These are phyloP conservation scores for Sander lucioperca DNA, from an alignment of 2,113 vertebrate species.

Conservation along the genomic window DNA sequence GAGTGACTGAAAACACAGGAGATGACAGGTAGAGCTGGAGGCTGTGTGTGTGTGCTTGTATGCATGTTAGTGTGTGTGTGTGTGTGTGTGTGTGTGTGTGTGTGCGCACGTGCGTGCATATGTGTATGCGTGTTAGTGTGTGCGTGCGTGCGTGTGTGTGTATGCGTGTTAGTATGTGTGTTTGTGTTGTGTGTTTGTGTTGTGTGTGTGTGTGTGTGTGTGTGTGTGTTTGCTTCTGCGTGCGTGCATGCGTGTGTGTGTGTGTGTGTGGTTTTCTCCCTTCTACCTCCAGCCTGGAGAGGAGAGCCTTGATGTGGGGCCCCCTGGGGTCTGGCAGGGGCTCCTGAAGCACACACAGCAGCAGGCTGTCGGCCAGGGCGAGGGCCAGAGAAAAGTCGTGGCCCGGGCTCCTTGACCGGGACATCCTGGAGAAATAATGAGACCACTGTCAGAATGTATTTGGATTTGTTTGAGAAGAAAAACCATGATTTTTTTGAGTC, in stretches of 20 bases:
- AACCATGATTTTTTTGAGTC: not conserved
- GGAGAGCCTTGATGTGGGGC: constrained; percentile 67
- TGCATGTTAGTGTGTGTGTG: not conserved
- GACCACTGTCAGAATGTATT: not conserved
- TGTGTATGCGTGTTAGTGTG: not conserved
- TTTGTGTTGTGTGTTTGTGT: too few relatives aligned
- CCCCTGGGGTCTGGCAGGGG: constrained; percentile 65
- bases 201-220: too few relatives aligned
- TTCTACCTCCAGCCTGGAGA: constrained; percentile 78
- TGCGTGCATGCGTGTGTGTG: too few relatives aligned
- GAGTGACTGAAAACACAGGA: constrained; percentile 34
- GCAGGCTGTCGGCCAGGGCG: constrained; percentile 75
- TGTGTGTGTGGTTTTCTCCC: not conserved
- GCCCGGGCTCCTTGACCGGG: not conserved
- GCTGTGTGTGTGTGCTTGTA: constrained; percentile 1
- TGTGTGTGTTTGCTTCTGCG: too few relatives aligned
- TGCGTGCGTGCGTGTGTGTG: not conserved
- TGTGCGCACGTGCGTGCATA: too few relatives aligned
- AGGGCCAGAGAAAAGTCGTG: constrained; percentile 14
- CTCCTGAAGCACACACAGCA: constrained; percentile 81
- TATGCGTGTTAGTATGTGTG: not conserved
- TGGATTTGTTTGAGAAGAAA: not conserved
- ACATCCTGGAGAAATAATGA: constrained; percentile 45
- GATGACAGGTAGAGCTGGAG: constrained; percentile 48
- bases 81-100: not conserved